These are phyloP conservation scores for Anguilla anguilla DNA, from an alignment of 2,797 vertebrate genomes.

Conservation along the genomic window DNA sequence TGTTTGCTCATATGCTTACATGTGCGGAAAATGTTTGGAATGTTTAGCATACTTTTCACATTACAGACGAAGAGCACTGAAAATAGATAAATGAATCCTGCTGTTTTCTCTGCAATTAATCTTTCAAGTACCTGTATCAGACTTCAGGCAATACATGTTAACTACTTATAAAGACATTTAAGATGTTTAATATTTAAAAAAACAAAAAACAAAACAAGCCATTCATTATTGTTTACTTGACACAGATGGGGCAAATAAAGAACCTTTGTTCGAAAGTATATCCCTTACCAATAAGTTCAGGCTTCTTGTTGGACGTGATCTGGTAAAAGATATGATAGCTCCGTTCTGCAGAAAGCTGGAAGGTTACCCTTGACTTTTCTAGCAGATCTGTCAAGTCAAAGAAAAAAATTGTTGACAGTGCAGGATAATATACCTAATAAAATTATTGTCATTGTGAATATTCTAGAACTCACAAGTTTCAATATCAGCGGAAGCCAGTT, in stretches of 20 bases:
- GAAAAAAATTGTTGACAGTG: conserved; percentile 8
- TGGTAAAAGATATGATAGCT: conserved; percentile 92
- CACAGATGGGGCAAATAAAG: not conserved
- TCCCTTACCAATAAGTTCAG: conserved; percentile 48
- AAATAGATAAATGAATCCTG: not conserved
- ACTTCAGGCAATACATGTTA: not conserved
- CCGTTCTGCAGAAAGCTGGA: conserved; percentile 69
- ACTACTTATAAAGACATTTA: not conserved
- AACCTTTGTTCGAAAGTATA: not conserved
- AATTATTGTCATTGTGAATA: not conserved
- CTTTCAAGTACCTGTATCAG: not conserved
- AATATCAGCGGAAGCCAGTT: conserved; percentile 88
- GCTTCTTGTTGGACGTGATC: conserved; percentile 76
- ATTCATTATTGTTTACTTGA: not conserved
- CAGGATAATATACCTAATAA: not conserved
- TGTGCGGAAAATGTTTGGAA: not conserved
- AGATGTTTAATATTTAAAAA: not conserved
- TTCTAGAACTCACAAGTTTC: conserved; percentile 83
- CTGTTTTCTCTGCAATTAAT: not conserved
- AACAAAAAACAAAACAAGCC: not conserved
- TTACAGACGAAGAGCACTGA: not conserved
- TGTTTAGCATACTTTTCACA: not conserved
- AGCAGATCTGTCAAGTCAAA: conserved; percentile 75
- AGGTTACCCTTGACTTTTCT: conserved; percentile 89
- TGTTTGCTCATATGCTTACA: not conserved